Base-by-base conservation (phyloP, 2,113 vertebrate genomes). In the Bubo bubo region DNA sequence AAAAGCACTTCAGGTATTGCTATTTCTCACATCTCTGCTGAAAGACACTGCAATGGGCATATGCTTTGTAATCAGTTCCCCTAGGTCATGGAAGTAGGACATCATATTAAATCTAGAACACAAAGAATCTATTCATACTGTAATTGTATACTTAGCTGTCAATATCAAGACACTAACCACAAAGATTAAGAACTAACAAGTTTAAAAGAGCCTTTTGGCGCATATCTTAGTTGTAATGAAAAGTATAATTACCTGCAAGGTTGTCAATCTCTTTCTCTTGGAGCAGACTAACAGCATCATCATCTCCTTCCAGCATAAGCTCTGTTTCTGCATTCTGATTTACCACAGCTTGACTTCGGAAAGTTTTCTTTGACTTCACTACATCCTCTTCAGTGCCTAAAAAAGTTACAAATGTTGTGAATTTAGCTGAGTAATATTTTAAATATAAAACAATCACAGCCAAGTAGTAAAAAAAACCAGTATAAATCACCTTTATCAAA, bases 181-280 rank as follows among this genome's bases (percentile, higher is more conserved):
- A 86, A 30, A 63, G 7, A 17, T 91, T 74, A 84, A 74, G 58
- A 86, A 41, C 30, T 64, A 79, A 45, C 24, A 87, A 76, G 43
- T 81, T 93, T 75, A 79, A 64, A 95, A 56, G 26, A 79, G 14
- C 4, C 8, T 83, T 74, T 80, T 81, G 22, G 35, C 34, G 58
- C n/a, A 26, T 35, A 45, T 60, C n/a, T 79, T 58, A 85, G 45
- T 35, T 79, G 16, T 34, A 90, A 68, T 64, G 52, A 94, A 93
- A 93, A 95, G 71, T 52, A 53, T 45, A 83, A 86, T 98, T 98
- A 99, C 99, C 99, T 97, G 99, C 99, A 74, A 99, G 98, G 95
- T 99, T 99, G 98, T 99, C 99, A 66, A 99, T 98, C 95, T 99
- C 99, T 79, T 99, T 99, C 96, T 99, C 99, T 88, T 99, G 99